These are phyloP conservation scores for Rhinogobio ventralis DNA, from an alignment of 2,797 vertebrate genomes.

Conservation along the genomic window DNA sequence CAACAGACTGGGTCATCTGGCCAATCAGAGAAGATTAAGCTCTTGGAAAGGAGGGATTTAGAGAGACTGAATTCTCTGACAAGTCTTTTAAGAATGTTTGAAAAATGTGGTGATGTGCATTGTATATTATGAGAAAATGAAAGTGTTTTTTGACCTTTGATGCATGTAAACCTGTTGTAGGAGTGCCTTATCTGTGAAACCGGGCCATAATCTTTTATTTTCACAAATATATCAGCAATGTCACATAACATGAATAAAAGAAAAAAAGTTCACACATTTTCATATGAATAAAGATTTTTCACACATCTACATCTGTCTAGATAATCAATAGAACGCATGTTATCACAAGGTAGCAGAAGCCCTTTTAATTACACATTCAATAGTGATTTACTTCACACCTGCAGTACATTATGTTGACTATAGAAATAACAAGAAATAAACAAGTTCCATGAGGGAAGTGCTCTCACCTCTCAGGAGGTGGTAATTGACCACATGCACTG, in stretches of 20 bases:
- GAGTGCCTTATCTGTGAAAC: not conserved
- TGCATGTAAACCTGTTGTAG: no score
- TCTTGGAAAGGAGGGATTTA: no score
- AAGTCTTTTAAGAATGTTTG: no score
- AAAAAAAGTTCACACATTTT: not conserved
- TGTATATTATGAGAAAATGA: no score
- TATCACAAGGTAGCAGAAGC: not conserved
- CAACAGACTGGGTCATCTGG: no score
- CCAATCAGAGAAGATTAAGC: no score
- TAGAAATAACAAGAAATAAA: not conserved
- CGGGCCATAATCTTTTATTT: not conserved
- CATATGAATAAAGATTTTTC: not conserved
- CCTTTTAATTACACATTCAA: not conserved
- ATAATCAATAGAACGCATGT: not conserved
- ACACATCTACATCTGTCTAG: not conserved
- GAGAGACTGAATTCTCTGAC: no score
- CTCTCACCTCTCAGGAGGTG: not conserved
- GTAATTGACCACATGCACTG: not conserved
- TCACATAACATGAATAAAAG: not conserved
- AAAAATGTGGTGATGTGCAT: no score
- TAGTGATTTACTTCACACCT: conserved; percentile 1
- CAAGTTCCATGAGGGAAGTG: not conserved
- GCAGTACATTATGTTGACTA: not conserved
- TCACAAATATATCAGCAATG: not conserved
- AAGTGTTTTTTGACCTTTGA: no score